phyloP scores from a whole-genome alignment of 2,113 vertebrate genomes.

The Perca flavescens region DNA sequence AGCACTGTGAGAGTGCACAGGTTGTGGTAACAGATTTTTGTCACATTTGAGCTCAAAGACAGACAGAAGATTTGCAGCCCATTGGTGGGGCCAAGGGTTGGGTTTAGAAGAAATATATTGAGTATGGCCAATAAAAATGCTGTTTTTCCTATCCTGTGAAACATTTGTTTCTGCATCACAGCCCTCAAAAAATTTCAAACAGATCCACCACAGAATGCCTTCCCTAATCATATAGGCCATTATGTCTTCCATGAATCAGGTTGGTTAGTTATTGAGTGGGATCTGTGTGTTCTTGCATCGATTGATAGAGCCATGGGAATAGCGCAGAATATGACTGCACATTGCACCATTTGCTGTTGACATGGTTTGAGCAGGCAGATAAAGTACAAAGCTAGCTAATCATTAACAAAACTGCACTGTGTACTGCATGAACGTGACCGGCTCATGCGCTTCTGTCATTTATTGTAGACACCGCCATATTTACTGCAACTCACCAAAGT shows the following conservation, averaged over 20 bases:
- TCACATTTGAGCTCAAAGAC: not conserved
- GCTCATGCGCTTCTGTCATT: not conserved
- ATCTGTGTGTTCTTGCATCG: slow-evolving; percentile 3
- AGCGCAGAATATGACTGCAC: not conserved
- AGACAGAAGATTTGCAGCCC: not conserved
- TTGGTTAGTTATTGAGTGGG: not conserved
- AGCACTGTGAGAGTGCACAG: not conserved
- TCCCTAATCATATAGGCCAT: too few species aligned
- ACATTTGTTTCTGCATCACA: slow-evolving; percentile 7
- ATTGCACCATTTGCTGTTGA: slow-evolving; percentile 30
- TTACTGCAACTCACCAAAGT: slow-evolving; percentile 3
- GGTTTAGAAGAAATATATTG: not conserved
- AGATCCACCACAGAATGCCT: too few species aligned
- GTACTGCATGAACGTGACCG: not conserved
- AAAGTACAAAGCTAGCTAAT: slow-evolving; percentile 33
- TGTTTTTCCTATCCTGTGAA: not conserved
- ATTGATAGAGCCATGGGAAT: slow-evolving; percentile 1
- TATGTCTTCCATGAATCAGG: too few species aligned
- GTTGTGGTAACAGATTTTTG: not conserved
- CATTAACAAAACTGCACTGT: slow-evolving; percentile 2
- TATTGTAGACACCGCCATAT: not conserved
- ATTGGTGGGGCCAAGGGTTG: not conserved
- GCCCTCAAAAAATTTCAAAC: not conserved
- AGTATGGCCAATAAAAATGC: not conserved
- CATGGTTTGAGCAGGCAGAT: slow-evolving; percentile 5